phyloP scores from a whole-genome alignment of 2,797 vertebrate species.

The Notoglanidium macrostoma region DNA sequence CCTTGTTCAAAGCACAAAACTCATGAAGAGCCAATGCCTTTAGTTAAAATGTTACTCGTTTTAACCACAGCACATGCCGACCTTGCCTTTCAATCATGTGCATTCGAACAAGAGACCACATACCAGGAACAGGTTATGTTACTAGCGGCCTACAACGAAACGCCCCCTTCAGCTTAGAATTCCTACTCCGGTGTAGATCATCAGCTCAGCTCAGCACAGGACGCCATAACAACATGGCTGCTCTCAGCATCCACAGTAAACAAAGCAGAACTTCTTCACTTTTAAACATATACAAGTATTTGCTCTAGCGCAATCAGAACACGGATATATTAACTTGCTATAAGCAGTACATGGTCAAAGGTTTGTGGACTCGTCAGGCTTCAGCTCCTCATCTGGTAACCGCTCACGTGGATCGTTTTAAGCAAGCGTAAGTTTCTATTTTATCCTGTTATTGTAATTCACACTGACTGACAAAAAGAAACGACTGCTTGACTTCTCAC shows the following conservation, averaged over 20 bases:
- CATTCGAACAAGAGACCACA: neutral
- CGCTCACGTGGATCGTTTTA: too few relatives aligned
- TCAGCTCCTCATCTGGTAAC: too few relatives aligned
- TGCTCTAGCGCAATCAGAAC: neutral
- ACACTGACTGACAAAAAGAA: too few relatives aligned
- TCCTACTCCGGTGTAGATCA: neutral
- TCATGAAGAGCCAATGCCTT: neutral
- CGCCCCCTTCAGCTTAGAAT: neutral
- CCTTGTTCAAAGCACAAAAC: neutral
- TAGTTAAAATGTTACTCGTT: neutral
- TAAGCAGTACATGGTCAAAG: neutral
- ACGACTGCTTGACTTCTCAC: too few relatives aligned
- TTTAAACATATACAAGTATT: neutral
- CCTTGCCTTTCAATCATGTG: neutral
- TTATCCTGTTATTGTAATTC: too few relatives aligned
- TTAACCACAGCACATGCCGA: neutral
- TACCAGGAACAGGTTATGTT: neutral
- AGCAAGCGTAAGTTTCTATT: too few relatives aligned
- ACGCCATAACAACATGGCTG: neutral
- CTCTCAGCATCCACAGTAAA: neutral
- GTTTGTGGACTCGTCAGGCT: neutral
- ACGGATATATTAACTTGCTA: neutral
- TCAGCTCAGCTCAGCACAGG: neutral
- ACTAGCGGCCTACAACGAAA: neutral
- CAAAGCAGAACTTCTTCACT: neutral